Evolutionary conservation across 1,140 invertebrate genomes (phyloP).

Genomic region (Brachionus paranguensis): DNA sequence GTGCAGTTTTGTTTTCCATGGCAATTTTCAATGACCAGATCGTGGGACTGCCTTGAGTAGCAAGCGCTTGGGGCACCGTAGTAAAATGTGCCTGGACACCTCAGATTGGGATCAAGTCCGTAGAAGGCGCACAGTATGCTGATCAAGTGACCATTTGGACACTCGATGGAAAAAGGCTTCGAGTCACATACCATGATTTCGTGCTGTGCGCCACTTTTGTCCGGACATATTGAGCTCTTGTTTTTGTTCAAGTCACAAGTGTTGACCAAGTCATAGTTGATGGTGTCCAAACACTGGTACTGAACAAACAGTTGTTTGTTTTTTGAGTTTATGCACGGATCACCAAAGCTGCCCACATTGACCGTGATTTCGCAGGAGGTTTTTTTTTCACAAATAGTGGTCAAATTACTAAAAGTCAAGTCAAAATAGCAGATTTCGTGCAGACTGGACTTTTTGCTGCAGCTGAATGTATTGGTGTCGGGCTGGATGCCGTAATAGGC

Average conservation of each 20-base stretch:
- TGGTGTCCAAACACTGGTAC: conserved; percentile 22
- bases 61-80: neutral
- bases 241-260: conserved; percentile 1
- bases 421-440: conserved; percentile 38
- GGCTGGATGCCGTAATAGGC: conserved; percentile 35
- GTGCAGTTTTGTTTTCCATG: conserved; percentile 12
- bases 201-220: neutral
- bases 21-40: neutral
- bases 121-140: conserved; percentile 33
- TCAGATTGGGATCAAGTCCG: conserved; percentile 9
- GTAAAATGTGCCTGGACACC: conserved; percentile 26
- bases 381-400: conserved; percentile 10
- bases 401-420: conserved; percentile 25
- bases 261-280: neutral
- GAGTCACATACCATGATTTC: conserved; percentile 15
- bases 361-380: neutral
- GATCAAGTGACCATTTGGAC: neutral
- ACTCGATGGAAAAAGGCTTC: neutral
- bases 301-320: conserved; percentile 33
- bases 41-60: conserved; percentile 6
- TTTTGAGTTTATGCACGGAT: conserved; percentile 24
- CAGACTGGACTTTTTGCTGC: neutral
- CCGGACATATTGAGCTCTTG: conserved; percentile 22
- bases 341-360: conserved; percentile 16
- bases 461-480: neutral